phyloP scores from a whole-genome alignment of 2,113 vertebrate species.

The Cepphus grylle region DNA sequence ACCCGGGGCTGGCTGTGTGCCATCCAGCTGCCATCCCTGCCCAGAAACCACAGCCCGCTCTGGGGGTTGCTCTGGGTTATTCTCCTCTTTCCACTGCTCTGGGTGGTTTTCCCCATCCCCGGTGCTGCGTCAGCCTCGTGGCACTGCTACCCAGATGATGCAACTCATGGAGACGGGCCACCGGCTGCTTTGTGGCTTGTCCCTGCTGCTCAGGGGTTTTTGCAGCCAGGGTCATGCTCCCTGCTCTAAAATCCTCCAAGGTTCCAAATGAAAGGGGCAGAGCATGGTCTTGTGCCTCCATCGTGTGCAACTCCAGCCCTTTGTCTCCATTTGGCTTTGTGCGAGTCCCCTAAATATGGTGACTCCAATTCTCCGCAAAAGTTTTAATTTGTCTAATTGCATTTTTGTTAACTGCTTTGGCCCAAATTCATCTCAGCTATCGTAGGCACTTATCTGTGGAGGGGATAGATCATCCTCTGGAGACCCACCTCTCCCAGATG shows the following conservation, averaged over 20 bases:
- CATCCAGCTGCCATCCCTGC: neutral
- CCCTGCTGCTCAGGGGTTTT: neutral
- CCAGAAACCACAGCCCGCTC: neutral
- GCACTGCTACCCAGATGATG: neutral
- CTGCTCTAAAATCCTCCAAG: neutral
- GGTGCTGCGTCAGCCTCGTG: neutral
- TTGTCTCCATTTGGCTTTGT: neutral
- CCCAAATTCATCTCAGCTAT: neutral
- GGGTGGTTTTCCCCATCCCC: neutral
- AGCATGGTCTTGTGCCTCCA: neutral
- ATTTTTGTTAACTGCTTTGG: neutral
- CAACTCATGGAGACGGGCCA: rapidly evolving
- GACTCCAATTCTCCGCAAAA: neutral
- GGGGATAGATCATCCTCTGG: neutral
- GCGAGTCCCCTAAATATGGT: neutral
- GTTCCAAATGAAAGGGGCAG: neutral
- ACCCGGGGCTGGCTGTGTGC: neutral
- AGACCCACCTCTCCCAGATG: neutral
- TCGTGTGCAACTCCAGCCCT: neutral
- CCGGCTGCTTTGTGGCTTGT: neutral
- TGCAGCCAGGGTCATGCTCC: neutral
- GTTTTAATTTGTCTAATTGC: neutral
- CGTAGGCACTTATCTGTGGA: neutral
- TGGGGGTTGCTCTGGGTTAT: neutral
- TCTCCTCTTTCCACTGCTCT: rapidly evolving